Conservation (phyloP, 2,113 vertebrate species). For the Bos javanicus region DNA sequence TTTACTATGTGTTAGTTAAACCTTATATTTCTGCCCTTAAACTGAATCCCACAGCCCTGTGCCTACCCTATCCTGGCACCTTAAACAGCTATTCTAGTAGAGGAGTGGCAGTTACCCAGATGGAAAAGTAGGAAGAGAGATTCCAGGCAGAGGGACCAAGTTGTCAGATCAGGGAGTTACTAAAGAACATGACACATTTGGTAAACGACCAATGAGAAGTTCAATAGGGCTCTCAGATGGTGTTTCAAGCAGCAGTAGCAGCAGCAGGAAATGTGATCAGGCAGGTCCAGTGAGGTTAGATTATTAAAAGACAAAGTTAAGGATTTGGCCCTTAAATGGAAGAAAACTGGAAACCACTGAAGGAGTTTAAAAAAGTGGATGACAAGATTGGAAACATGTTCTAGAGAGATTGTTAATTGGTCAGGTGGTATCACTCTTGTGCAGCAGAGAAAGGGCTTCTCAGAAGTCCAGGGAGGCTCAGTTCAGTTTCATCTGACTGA, state of each 20-base stretch:
- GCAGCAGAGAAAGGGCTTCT: neutral
- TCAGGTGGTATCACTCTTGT: neutral
- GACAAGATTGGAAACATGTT: neutral
- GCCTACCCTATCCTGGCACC: neutral
- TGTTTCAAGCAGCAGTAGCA: neutral
- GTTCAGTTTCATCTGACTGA: neutral
- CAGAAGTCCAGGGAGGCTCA: neutral
- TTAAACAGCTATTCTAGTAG: neutral
- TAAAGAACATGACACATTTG: neutral
- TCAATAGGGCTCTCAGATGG: neutral
- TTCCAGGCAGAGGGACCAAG: neutral
- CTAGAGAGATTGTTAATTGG: neutral
- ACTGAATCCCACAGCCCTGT: neutral
- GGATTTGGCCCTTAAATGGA: neutral
- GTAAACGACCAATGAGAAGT: neutral
- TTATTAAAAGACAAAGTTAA: constrained; percentile 15
- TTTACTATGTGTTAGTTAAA: neutral
- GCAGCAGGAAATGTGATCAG: neutral
- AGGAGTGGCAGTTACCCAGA: neutral
- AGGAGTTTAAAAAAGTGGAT: neutral
- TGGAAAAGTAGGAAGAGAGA: neutral
- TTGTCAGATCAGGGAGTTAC: neutral
- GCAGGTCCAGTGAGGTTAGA: neutral
- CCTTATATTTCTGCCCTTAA: neutral
- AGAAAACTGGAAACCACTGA: neutral